Evolutionary conservation across 2,888 invertebrate genomes (phyloP).

Genomic region (Leptopilina drosophilae): DNA sequence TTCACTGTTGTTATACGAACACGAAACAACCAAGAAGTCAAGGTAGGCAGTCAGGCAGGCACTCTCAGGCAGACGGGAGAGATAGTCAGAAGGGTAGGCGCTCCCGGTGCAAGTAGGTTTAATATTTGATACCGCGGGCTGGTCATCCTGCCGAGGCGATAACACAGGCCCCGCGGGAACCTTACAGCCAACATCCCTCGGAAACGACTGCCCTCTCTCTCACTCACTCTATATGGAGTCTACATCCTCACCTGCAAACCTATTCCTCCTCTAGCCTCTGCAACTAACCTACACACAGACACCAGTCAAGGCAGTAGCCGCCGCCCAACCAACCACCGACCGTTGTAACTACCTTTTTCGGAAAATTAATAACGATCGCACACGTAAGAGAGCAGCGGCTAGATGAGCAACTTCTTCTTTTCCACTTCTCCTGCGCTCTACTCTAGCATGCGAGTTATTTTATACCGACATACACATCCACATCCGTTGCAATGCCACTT

Average conservation of each 20-base stretch:
- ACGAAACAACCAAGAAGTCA: constrained; percentile 51
- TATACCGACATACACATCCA: constrained; percentile 11
- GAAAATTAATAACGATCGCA: constrained; percentile 46
- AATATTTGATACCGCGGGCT: constrained; percentile 76
- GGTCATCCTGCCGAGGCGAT: constrained; percentile 77
- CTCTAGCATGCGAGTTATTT: constrained; percentile 40
- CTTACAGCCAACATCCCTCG: constrained; percentile 75
- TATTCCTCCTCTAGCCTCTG: constrained; percentile 45
- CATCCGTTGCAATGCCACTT: constrained; percentile 1
- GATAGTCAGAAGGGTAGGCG: constrained; percentile 60
- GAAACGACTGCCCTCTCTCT: constrained; percentile 66
- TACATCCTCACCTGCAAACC: constrained; percentile 53
- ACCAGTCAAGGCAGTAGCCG: constrained; percentile 40
- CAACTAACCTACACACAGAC: constrained; percentile 49
- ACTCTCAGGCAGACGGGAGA: constrained; percentile 49
- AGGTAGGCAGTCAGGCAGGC: constrained; percentile 46
- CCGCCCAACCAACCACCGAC: constrained; percentile 37
- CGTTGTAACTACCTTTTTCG: constrained; percentile 39
- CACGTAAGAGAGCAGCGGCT: constrained; percentile 27
- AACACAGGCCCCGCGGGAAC: constrained; percentile 77
- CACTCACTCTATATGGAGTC: constrained; percentile 40
- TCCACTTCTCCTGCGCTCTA: constrained; percentile 40
- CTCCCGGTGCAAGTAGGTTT: constrained; percentile 75
- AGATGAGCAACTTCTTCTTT: constrained; percentile 42
- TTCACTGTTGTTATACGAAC: constrained; percentile 49